A percentile compares a stretch with the other conserved stretches of the same genome.
These are phyloP conservation scores for Lagopus leucura DNA, from an alignment of 2,113 vertebrate species.

Conservation along the genomic window DNA sequence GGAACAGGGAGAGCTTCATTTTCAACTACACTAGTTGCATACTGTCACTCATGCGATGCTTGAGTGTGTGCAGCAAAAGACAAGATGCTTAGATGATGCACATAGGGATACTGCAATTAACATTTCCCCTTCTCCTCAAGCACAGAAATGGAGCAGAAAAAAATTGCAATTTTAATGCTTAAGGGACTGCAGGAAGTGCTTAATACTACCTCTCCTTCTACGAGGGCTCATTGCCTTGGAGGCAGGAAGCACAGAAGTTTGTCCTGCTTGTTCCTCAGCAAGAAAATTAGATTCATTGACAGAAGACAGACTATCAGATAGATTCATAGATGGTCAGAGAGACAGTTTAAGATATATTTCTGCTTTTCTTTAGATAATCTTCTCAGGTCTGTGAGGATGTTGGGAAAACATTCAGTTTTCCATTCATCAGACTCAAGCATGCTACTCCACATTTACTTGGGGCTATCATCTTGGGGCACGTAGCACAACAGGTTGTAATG, in stretches of 20 bases:
- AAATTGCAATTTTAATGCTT: not conserved
- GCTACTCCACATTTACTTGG: not conserved
- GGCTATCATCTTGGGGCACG: not conserved
- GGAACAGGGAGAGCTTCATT: not conserved
- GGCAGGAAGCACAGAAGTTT: not conserved
- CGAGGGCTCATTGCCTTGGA: not conserved
- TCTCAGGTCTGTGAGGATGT: not conserved
- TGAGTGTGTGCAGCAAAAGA: not conserved
- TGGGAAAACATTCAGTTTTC: not conserved
- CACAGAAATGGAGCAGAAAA: not conserved
- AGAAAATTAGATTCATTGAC: not conserved
- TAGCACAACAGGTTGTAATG: not conserved
- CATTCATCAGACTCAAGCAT: not conserved
- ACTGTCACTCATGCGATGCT: not conserved
- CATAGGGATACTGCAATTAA: not conserved
- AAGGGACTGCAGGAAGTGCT: no score
- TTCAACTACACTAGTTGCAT: not conserved
- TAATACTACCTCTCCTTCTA: not conserved
- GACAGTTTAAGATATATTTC: not conserved
- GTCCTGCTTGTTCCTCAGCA: not conserved
- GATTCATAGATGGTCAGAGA: not conserved
- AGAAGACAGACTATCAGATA: not conserved
- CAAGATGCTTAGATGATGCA: not conserved
- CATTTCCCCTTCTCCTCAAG: not conserved
- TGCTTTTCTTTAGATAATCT: not conserved